Percentiles rank a stretch among this genome's conserved stretches.
phyloP scores from a whole-genome alignment of 2,113 vertebrate species.

The Ameiurus melas region DNA sequence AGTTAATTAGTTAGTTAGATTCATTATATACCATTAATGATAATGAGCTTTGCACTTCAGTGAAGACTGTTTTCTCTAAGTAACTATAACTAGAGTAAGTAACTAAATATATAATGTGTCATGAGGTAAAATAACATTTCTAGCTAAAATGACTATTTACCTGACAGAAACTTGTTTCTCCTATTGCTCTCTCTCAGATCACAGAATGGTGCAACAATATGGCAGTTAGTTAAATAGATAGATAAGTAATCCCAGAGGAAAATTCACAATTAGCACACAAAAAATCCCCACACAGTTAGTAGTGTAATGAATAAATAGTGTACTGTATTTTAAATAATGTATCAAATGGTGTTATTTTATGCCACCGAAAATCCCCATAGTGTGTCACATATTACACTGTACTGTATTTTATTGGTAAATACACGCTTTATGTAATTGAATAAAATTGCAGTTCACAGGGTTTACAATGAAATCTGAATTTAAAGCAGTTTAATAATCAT shows the following conservation, averaged over 20 bases:
- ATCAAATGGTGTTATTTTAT: not conserved
- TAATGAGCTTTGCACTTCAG: too few relatives aligned
- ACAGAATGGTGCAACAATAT: not conserved
- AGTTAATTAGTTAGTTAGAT: too few relatives aligned
- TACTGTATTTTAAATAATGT: not conserved
- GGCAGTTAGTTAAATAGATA: too few relatives aligned
- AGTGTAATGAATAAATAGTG: not conserved
- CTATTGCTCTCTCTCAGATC: not conserved
- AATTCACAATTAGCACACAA: too few relatives aligned
- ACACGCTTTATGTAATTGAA: not conserved
- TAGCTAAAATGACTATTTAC: not conserved
- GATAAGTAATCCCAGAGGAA: not conserved
- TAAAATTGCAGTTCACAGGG: too few relatives aligned
- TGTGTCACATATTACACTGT: not conserved
- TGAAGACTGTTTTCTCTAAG: too few relatives aligned
- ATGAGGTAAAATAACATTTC: not conserved
- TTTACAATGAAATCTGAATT: not conserved
- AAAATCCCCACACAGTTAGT: not conserved
- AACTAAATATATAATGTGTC: not conserved
- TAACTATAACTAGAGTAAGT: not conserved
- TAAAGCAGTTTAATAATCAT: not conserved
- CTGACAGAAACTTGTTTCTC: not conserved
- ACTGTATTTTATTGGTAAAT: not conserved
- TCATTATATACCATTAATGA: too few relatives aligned
- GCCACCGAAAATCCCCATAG: not conserved